A percentile compares a stretch with the other conserved stretches of the same genome.
These are phyloP conservation scores for Tyrophagus putrescentiae DNA, from an alignment of 1,140 invertebrate genomes.

Conservation along the genomic window DNA sequence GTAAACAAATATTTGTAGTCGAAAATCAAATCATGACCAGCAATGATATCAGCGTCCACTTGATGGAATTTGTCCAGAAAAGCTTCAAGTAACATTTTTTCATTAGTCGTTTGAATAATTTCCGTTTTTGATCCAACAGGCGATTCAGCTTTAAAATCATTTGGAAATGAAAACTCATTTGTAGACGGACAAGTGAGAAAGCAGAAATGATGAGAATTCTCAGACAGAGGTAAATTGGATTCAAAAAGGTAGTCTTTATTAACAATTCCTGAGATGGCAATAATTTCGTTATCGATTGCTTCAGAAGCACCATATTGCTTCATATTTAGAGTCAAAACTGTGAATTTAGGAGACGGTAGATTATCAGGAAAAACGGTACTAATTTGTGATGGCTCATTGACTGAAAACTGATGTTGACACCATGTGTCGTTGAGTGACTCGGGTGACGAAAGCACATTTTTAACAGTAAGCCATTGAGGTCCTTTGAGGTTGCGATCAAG, in stretches of 20 bases:
- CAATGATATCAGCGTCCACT: constrained; percentile 79
- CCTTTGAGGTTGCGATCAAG: constrained; percentile 83
- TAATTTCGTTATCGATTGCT: constrained; percentile 66
- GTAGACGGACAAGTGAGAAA: constrained; percentile 54
- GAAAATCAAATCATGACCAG: constrained; percentile 80
- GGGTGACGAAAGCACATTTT: constrained; percentile 46
- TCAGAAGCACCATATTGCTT: constrained; percentile 57
- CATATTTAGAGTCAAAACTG: constrained; percentile 58
- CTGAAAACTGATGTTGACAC: constrained; percentile 63
- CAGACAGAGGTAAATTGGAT: constrained; percentile 44
- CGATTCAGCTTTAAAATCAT: constrained; percentile 45
- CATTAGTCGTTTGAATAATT: constrained; percentile 57
- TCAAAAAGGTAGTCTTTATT: constrained; percentile 43
- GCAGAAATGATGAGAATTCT: constrained; percentile 36
- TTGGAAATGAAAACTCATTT: constrained; percentile 50
- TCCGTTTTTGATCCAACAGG: constrained; percentile 49
- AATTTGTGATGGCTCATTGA: constrained; percentile 6
- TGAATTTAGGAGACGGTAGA: constrained; percentile 47
- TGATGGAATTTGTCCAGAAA: constrained; percentile 66
- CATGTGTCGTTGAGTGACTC: constrained; percentile 55
- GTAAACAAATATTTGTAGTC: constrained; percentile 70
- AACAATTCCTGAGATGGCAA: constrained; percentile 63
- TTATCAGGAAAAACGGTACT: constrained; percentile 22
- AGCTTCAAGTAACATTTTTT: constrained; percentile 61
- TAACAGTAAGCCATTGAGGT: constrained; percentile 82